A percentile compares a stretch with the other conserved stretches of the same genome.
These are phyloP conservation scores for Bubo blakistoni DNA, from an alignment of 2,113 vertebrate species.

Conservation along the genomic window DNA sequence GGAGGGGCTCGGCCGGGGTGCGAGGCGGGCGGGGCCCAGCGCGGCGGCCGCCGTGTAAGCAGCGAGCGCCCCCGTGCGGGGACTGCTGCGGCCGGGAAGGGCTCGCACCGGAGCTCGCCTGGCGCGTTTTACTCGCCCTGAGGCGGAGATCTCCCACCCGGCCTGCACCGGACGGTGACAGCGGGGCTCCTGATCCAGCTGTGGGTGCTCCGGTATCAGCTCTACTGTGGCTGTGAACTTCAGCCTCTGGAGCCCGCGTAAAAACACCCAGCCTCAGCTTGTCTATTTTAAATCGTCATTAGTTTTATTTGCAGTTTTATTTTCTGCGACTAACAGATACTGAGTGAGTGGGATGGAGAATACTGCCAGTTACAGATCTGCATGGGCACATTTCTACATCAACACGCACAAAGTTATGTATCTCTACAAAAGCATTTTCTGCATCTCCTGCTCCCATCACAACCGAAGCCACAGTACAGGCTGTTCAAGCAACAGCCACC, in stretches of 20 bases:
- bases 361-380: fast-evolving
- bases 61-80: not conserved
- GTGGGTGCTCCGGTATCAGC: fast-evolving
- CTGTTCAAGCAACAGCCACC: not conserved
- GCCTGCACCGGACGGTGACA: not conserved
- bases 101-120: not conserved
- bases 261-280: fast-evolving
- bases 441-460: not conserved
- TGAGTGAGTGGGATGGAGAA: fast-evolving
- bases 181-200: fast-evolving
- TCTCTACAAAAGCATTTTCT: not conserved
- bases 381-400: not conserved
- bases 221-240: fast-evolving
- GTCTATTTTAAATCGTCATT: fast-evolving
- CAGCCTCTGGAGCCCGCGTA: fast-evolving
- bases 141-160: too few relatives aligned
- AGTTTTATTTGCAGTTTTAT: fast-evolving
- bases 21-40: not conserved
- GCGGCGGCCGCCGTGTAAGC: not conserved
- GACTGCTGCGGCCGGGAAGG: not conserved
- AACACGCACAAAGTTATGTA: fast-evolving
- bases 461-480: fast-evolving
- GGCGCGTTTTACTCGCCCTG: too few relatives aligned
- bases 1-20: too few relatives aligned
- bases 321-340: not conserved